Evolutionary conservation across 2,113 vertebrate species (phyloP), one percentile per base, ranked within the genome.

Genomic region (Podarcis raffonei): DNA sequence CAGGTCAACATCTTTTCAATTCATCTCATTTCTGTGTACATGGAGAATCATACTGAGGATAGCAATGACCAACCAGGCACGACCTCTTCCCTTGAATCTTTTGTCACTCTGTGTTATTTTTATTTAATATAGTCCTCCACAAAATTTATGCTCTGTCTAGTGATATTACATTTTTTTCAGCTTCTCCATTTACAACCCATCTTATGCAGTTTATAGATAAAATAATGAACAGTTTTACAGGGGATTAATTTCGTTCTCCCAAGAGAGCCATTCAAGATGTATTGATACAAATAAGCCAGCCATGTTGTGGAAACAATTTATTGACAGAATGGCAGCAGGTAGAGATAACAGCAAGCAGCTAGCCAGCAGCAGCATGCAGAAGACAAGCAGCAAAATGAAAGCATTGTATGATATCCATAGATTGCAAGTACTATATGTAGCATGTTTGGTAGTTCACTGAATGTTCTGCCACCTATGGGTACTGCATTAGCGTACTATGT

Each of bases 151-250:
- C 22, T 65, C 15, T 27, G 75, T 42, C 72, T 81, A 82, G 13
- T 83, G 87, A 53, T 66, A 88, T 84, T 84, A 66, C 81, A 62
- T 91, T 81, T 48, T 81, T 81, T 48, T 79, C 42, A 79, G 84
- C 20, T 82, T 53, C 57, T 83, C 15, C 9, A n/a, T 91, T 90
- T 90, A 86, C 87, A 88, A 84, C 37, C 3, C 30, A 30, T 37
- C 6, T 48, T 68, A 72, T 91, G 85, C 7, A 53, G 81, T 92
- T 94, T 92, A 81, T 91, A 76, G 76, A 80, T 83, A 92, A 90
- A 90, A 94, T 91, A 92, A 93, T 91, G 37, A 90, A 90, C 53
- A 88, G 83, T 89, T 93, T 93, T 78, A 90, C 68, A 93, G 42
- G 86, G 68, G 68, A 91, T 91, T 94, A 93, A 91, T 91, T 90